Evolutionary conservation across 53 echinoderm and acorn worm genomes (phyloP), one percentile per base, ranked within the genome.

Genomic region (Henricia sp.): DNA sequence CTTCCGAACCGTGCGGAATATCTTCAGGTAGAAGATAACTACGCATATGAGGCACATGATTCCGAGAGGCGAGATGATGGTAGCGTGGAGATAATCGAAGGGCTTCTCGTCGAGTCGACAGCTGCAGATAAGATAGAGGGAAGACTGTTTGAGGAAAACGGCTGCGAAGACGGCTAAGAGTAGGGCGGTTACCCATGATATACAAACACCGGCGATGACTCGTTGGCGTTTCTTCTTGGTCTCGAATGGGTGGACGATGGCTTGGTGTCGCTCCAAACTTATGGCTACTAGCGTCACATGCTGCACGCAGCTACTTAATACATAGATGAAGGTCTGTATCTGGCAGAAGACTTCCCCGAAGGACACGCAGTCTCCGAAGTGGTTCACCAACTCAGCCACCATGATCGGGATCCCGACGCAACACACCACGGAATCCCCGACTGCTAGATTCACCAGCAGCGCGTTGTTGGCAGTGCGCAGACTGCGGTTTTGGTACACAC

Each of bases 401-500:
- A 95, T 85, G 36, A 90, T 62, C 5, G 94, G 94, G 10, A 82
- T 71, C 46, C 71, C 77, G 34, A 76, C 27, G 40, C 63, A 71
- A 57, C 92, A 93, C 1, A 90, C 78, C 37, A 90, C 67, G 11
- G 93, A 46, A 57, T 95, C 95, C 5, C 88, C 95, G 4, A 77
- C 82, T 13, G 95, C 95, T 34, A 95, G 64, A 52, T 95, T 95
- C n/a, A 95, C 67, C 3, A 95, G 88, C 16, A 93, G 51, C 28
- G 93, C 95, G 67, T 95, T 95, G 86, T 95, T 95, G 3, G 93
- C 88, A 1, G 74, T 95, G 26, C 95, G 75, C 10, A 95, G 72
- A 25, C 84, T 75, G 0, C 82, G 76, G 52, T 88, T 90, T 0
- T 71, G 72, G 69, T 95, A 95, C 68, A 95, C 90, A 39, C 95